Evolutionary conservation across 1,140 invertebrate genomes (phyloP), one percentile per base, ranked within the genome.

Genomic region (Acromyrmex echinatior): DNA sequence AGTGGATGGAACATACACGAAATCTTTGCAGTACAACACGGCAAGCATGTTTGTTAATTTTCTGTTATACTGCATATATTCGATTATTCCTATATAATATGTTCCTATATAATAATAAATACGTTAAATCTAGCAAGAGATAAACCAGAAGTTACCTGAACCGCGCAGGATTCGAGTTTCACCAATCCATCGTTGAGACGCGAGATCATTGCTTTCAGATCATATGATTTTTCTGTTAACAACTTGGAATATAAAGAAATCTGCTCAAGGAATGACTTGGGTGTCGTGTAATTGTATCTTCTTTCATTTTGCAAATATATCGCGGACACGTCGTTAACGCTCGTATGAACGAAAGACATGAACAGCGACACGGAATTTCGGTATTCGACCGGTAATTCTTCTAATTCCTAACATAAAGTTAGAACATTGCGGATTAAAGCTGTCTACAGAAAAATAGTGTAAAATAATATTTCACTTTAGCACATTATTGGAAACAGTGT

Each of bases 241-340:
- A 99, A 94, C 93, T 98, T 98, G 1, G 97, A 96, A 92, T 99
- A 99, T 1, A 99, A 95, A 58, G 97, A 96, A 80, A 99, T 99
- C 93, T 99, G 98, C 93, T 99, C 99, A n/a, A 99, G 94, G 95
- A 99, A 99, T 3, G 98, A 98, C 95, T 99, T 99, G 0, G 99
- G 99, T 1, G 99, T 99, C 0, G 98, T 99, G 92, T 99, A 99
- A 94, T 99, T 99, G 95, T 98, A 99, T n/a, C 98, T 96, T 35
- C 97, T 97, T 90, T 99, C 99, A 94, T 98, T 99, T 88, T 96
- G 95, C 53, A 98, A 96, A 94, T 99, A 99, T 5, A 97, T 90
- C 92, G 97, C 94, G 86, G 98, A 99, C 94, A 98, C 97, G 70
- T 97, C 96, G 94, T 99, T 99, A 0, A 99, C 98, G 39, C 97